phyloP scores from a whole-genome alignment of 2,797 vertebrate genomes.

The Crax fasciolata region DNA sequence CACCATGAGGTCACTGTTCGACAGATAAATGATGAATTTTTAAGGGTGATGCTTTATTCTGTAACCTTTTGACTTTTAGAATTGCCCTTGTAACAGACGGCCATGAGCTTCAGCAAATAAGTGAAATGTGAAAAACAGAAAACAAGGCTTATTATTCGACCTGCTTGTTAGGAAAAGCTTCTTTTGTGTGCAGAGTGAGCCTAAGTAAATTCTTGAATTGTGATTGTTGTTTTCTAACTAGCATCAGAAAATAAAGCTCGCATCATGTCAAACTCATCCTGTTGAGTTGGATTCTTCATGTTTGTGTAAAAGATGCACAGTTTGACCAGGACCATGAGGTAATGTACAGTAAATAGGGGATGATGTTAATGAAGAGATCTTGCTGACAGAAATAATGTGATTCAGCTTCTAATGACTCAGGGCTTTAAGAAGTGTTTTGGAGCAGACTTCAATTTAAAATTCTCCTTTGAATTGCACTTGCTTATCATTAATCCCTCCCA shows the following conservation, averaged over 20 bases:
- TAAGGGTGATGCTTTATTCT: slow-evolving; percentile 65
- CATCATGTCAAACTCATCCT: slow-evolving; percentile 29
- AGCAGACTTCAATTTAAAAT: slow-evolving; percentile 71
- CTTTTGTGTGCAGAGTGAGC: not conserved
- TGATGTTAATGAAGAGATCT: slow-evolving; percentile 70
- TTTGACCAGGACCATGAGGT: slow-evolving; percentile 69
- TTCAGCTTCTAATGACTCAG: slow-evolving; percentile 78
- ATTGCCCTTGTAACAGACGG: slow-evolving; percentile 43
- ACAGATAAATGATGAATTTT: slow-evolving; percentile 80
- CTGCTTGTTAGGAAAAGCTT: slow-evolving; percentile 33
- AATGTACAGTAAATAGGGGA: slow-evolving; percentile 67
- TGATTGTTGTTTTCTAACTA: slow-evolving; percentile 47
- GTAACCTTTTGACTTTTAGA: slow-evolving; percentile 77
- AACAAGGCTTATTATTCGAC: slow-evolving; percentile 56
- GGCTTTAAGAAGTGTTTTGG: slow-evolving; percentile 73
- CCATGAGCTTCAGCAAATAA: slow-evolving; percentile 68
- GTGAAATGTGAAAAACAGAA: slow-evolving; percentile 59
- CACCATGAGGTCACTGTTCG: slow-evolving; percentile 76
- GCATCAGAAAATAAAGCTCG: slow-evolving; percentile 16
- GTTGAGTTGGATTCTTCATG: slow-evolving; percentile 31
- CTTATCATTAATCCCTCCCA: slow-evolving; percentile 58
- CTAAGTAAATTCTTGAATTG: slow-evolving; percentile 27
- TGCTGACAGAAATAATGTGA: slow-evolving; percentile 76
- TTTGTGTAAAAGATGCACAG: slow-evolving; percentile 20
- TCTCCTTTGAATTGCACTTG: slow-evolving; percentile 58